Conservation (phyloP, 1,140 invertebrate genomes). For the Rhyacophila brunnea region DNA sequence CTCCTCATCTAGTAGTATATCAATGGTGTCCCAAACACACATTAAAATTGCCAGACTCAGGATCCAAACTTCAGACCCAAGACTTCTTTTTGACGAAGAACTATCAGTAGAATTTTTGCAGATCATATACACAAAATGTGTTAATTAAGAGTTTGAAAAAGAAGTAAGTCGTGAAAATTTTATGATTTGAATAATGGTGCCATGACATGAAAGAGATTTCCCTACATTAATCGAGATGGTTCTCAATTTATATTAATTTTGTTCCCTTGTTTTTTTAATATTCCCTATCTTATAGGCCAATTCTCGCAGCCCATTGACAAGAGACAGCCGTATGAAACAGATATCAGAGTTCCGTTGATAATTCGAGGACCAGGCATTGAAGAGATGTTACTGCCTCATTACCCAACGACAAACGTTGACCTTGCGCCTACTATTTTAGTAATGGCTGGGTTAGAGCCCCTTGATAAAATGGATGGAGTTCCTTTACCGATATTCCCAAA, state of each 20-base stretch:
- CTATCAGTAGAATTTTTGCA: too few species aligned
- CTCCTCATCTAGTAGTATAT: too few species aligned
- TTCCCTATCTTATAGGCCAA: conserved; percentile 61
- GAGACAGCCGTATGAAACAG: conserved; percentile 84
- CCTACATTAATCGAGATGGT: too few species aligned
- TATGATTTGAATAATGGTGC: too few species aligned
- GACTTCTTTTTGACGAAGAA: too few species aligned
- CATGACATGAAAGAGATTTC: too few species aligned
- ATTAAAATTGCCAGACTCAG: too few species aligned
- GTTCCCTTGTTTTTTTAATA: neutral
- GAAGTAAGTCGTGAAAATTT: too few species aligned
- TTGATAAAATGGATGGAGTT: conserved; percentile 64
- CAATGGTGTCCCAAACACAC: too few species aligned
- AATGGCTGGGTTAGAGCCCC: conserved; percentile 56
- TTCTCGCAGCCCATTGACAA: conserved; percentile 86
- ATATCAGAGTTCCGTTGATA: conserved; percentile 79
- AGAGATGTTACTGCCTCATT: conserved; percentile 45
- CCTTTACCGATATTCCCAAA: conserved; percentile 52
- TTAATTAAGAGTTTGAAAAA: too few species aligned
- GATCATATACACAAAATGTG: too few species aligned
- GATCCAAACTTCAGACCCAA: too few species aligned
- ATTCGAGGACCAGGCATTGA: conserved; percentile 72
- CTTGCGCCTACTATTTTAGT: conserved; percentile 78
- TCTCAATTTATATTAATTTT: neutral
- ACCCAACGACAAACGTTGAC: conserved; percentile 74